Percentiles rank a stretch among this genome's conserved stretches.
These are phyloP conservation scores for Thecocarcelia acutangulata DNA, from an alignment of 2,888 invertebrate genomes.

Conservation along the genomic window DNA sequence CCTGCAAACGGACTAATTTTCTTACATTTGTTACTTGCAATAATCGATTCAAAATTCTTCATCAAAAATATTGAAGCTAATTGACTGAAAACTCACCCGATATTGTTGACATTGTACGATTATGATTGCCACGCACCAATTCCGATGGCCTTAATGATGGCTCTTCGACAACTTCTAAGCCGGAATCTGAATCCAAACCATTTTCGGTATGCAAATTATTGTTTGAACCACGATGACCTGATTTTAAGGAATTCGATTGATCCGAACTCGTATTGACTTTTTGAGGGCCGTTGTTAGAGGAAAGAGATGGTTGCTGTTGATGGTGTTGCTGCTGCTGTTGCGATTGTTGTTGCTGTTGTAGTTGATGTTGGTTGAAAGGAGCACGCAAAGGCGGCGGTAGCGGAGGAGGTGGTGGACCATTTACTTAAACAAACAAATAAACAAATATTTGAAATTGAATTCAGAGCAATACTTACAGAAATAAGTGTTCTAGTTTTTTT, in stretches of 20 bases:
- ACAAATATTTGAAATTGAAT: slow-evolving; percentile 34
- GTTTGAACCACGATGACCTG: slow-evolving; percentile 61
- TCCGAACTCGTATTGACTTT: slow-evolving; percentile 69
- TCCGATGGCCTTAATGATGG: slow-evolving; percentile 87
- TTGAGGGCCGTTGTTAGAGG: slow-evolving; percentile 41
- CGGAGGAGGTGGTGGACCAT: slow-evolving; percentile 87
- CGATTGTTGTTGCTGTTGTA: slow-evolving; percentile 46
- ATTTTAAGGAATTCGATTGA: slow-evolving; percentile 65
- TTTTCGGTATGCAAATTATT: slow-evolving; percentile 72
- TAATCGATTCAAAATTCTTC: too few relatives aligned
- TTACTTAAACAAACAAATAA: slow-evolving; percentile 72
- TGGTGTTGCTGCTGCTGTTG: slow-evolving; percentile 28
- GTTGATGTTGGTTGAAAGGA: slow-evolving; percentile 71
- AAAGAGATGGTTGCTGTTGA: slow-evolving; percentile 37
- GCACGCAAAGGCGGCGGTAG: slow-evolving; percentile 84
- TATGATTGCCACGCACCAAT: slow-evolving; percentile 84
- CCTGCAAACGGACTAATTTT: too few relatives aligned
- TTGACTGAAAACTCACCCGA: slow-evolving; percentile 82
- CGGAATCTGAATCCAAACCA: slow-evolving; percentile 80
- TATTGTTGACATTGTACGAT: slow-evolving; percentile 83
- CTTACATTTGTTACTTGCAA: too few relatives aligned
- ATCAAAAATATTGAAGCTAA: too few relatives aligned
- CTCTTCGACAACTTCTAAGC: slow-evolving; percentile 85
- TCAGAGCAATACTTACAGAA: slow-evolving; percentile 12
- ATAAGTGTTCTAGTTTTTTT: slow-evolving; percentile 45